Base-by-base conservation (phyloP, 1,140 invertebrate species). In the Drosophila seguyi region DNA sequence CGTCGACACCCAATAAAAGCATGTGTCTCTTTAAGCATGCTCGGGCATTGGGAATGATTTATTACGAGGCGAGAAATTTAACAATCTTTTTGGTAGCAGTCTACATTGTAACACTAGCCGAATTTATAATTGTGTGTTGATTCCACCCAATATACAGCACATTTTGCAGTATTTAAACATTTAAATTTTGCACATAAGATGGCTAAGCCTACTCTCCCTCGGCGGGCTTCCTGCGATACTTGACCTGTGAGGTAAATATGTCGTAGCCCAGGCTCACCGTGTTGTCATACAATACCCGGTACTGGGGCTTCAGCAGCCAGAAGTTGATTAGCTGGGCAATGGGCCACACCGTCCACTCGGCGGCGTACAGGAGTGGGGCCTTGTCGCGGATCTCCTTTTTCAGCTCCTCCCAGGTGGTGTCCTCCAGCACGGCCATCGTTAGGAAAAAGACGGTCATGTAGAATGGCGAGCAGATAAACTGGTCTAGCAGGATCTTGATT, bases 401-500 rank as follows among this genome's bases (percentile, higher is more conserved):
- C 63, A 97, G 94, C 91, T 96, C 95, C 45, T 94, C 75, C 52
- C 94, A 93, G 11, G 94, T 94, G 48, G 93, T 93, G 7, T 94
- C 93, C 93, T 97, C 97, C 75, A 98, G 92, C 2, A 96, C 18
- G 0, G 95, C 96, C 71, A 97, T 93, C 48, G 97, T 96, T 31
- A 95, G 81, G 88, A 99, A 97, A 86, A 98, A 98, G 4, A 95
- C 94, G 13, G 95, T 88, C 58, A 98, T 97, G 83, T 95, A 96
- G 25, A 98, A 92, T 5, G 98, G 98, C 6, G 97, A 98, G 91
- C 97, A 97, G 60, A 98, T 92, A 34, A 97, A 81, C 93, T 99
- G 98, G 93, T 99, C 98, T 36, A 97, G 86, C 10, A 97, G n/a
- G 41, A 99, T 95, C 93, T 99, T 99, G 91, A 97, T 97, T 0